A percentile compares a stretch with the other conserved stretches of the same genome.
Conservation (phyloP, 2,113 vertebrate species). For the Nibea coibor region DNA sequence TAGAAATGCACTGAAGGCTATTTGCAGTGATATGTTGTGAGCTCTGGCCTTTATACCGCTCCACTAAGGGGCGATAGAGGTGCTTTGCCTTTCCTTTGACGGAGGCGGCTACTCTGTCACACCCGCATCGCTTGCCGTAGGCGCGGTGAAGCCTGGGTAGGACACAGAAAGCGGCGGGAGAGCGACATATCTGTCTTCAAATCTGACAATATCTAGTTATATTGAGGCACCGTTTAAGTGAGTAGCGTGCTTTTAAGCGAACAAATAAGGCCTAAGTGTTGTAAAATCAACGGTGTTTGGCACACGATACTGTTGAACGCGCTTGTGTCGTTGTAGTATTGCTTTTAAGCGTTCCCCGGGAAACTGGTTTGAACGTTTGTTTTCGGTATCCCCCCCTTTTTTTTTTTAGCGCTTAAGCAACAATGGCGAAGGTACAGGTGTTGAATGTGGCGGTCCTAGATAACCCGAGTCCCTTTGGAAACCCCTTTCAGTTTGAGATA, state of each 20-base stretch:
- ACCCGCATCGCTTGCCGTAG: slow-evolving; percentile 55
- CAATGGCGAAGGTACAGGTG: slow-evolving; percentile 95
- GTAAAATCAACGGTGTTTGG: background rate
- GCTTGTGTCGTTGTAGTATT: background rate
- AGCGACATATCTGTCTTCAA: slow-evolving; percentile 8
- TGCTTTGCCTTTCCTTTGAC: background rate
- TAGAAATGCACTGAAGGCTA: background rate
- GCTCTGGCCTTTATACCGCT: background rate
- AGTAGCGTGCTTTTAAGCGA: background rate
- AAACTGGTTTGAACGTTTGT: slow-evolving; percentile 62
- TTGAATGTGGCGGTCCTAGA: slow-evolving; percentile 91
- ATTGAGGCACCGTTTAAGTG: background rate
- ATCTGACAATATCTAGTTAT: background rate
- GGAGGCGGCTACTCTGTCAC: background rate
- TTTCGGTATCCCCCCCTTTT: slow-evolving; percentile 34
- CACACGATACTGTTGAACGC: background rate
- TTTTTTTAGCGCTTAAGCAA: slow-evolving; percentile 57
- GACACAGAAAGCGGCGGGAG: slow-evolving; percentile 75
- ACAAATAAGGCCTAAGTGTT: background rate
- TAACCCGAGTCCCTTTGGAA: slow-evolving; percentile 92
- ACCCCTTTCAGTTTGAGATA: slow-evolving; percentile 95
- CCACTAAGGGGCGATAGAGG: slow-evolving; percentile 45
- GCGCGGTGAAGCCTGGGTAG: slow-evolving; percentile 61
- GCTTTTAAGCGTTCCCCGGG: slow-evolving; percentile 48
- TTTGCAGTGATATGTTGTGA: background rate